phyloP scores from a whole-genome alignment of 2,113 vertebrate genomes.

The Melanocharis versteri region DNA sequence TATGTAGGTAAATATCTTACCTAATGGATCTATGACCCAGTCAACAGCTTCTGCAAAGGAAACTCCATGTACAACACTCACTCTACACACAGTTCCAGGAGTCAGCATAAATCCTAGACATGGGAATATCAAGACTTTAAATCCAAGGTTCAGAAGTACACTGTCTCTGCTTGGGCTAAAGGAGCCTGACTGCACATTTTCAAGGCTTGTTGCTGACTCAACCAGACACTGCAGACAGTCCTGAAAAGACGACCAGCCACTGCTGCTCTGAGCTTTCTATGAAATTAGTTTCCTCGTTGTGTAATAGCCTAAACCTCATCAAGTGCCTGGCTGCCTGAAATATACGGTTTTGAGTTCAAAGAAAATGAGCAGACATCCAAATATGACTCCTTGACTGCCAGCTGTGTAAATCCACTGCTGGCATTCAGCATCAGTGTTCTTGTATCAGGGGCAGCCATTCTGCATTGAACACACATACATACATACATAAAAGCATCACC shows the following conservation, averaged over 20 bases:
- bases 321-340: background rate
- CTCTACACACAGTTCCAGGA: too few relatives aligned
- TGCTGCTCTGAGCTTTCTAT: background rate
- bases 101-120: background rate
- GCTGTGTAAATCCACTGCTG: background rate
- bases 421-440: background rate
- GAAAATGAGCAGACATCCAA: background rate
- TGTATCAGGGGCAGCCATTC: background rate
- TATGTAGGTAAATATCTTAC: background rate
- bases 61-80: background rate
- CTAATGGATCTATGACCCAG: background rate
- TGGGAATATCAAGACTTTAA: background rate
- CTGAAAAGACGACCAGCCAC: background rate
- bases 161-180: background rate
- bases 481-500: background rate
- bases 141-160: background rate
- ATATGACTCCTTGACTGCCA: background rate
- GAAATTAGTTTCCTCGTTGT: background rate
- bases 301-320: background rate
- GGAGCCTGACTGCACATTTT: background rate
- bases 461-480: background rate
- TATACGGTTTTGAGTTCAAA: background rate
- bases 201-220: background rate
- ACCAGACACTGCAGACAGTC: background rate
- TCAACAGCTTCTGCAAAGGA: background rate